Conservation (phyloP, 2,113 vertebrate species). For the Hippocampus guttulatus region DNA sequence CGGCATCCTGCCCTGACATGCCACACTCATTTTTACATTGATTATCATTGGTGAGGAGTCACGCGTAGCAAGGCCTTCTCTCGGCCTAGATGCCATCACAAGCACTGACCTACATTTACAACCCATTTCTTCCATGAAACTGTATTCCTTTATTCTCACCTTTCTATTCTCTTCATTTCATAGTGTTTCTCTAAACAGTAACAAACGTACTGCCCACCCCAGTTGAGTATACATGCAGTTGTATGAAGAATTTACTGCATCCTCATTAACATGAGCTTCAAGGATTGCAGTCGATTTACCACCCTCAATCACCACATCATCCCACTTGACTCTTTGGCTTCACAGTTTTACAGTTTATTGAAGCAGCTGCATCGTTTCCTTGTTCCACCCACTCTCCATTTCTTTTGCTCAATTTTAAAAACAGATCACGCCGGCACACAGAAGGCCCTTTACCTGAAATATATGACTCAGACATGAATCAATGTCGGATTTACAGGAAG, state of each 20-base stretch:
- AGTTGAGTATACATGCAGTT: constrained; percentile 30
- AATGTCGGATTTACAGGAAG: neutral
- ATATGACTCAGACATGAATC: neutral
- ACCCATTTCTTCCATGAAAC: too few species aligned
- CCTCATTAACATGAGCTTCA: constrained; percentile 10
- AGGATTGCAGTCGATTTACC: neutral
- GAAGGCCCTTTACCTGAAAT: neutral
- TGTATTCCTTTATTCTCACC: too few species aligned
- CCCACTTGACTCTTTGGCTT: neutral
- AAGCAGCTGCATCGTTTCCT: neutral
- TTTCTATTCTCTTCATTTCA: too few species aligned
- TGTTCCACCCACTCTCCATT: neutral
- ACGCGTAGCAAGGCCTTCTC: too few species aligned
- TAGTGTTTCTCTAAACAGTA: too few species aligned
- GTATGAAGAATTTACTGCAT: constrained; percentile 25
- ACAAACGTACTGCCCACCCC: neutral
- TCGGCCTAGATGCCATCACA: too few species aligned
- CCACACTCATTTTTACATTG: constrained; percentile 16
- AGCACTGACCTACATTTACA: too few species aligned
- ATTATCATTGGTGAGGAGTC: neutral
- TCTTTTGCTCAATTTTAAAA: neutral
- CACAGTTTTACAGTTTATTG: neutral
- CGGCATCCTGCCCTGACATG: constrained; percentile 6
- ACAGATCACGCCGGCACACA: neutral
- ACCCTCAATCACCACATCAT: neutral